Base-by-base conservation (phyloP, 2,888 invertebrate genomes). In the Xestobium rufovillosum region DNA sequence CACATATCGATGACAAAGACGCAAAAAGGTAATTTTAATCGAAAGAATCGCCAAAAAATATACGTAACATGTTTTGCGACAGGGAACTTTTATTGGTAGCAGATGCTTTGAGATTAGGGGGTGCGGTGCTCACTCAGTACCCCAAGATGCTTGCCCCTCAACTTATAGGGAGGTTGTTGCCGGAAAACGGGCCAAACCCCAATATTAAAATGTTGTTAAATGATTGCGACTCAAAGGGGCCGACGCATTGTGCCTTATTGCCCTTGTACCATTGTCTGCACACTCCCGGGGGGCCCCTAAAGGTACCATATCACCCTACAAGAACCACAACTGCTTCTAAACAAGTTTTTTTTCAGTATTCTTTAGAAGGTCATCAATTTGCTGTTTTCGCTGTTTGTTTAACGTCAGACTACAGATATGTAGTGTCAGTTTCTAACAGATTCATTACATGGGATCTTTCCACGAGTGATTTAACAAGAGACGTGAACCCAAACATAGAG, bases 211-310 rank as follows among this genome's bases (percentile, higher is more conserved):
- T 83, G 65, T 70, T 98, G 34, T 69, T 98, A 27, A 76, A 83
- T 37, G 94, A 95, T 51, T 97, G 96, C 59, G 94, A 96, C 60
- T 74, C 75, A 12, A 83, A 86, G 55, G 96, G 96, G 0, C 83
- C 88, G 17, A 76, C 79, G 31, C 83, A 95, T 56, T 95, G 94
- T 53, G 86, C 95, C 0, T 65, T 97, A 33, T 72, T 95, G 48
- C 96, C 97, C 0, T 77, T 89, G 0, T 94, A 94, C 64, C 96
- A 97, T 61, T 96, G 95, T 55, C 70, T 96, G 43, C 96, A 97
- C 60, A 96, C 97, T 1, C 97, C 97, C n/a, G 97, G 97, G 28
- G 97, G 97, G 2, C 97, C 97, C 0, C 68, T 97, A 3, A 96
- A 97, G 72, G 89, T 87, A 19, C 23, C n/a, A n/a, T 19, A 19